These are phyloP conservation scores for Orthonevra nobilis DNA, from an alignment of 2,888 invertebrate genomes.

Conservation along the genomic window DNA sequence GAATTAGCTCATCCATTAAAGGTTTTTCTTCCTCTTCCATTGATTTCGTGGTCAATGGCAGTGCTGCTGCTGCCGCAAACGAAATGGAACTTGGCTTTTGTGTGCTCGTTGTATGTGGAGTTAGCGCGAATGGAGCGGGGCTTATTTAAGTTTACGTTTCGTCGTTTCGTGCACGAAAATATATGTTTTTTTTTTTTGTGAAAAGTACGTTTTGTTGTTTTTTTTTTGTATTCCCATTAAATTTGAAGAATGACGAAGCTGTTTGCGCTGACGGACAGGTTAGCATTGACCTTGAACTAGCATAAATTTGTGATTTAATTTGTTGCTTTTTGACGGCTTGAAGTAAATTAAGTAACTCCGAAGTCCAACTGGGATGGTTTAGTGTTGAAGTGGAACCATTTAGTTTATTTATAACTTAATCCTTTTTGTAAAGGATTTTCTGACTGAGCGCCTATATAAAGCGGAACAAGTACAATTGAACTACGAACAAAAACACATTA, in stretches of 20 bases:
- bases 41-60: slow-evolving; percentile 63
- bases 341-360: slow-evolving; percentile 11
- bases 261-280: background rate
- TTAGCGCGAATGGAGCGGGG: background rate
- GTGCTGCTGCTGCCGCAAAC: background rate
- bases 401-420: too few relatives aligned
- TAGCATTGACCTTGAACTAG: slow-evolving; percentile 25
- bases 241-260: slow-evolving; percentile 16
- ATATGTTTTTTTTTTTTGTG: too few relatives aligned
- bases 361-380: background rate
- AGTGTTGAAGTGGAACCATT: too few relatives aligned
- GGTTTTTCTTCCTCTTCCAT: slow-evolving; percentile 1
- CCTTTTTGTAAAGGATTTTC: too few relatives aligned
- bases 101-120: background rate
- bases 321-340: background rate
- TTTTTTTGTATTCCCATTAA: background rate
- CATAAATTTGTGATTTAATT: slow-evolving; percentile 5
- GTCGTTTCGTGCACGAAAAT: slow-evolving; percentile 22
- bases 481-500: background rate
- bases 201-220: background rate
- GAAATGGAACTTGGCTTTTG: background rate
- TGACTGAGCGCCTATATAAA: too few relatives aligned
- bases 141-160: too few relatives aligned
- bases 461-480: slow-evolving; percentile 4
- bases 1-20: slow-evolving; percentile 50